Evolutionary conservation across 2,113 vertebrate genomes (phyloP), one percentile per base, ranked within the genome.

Genomic region (Hiodon alosoides): DNA sequence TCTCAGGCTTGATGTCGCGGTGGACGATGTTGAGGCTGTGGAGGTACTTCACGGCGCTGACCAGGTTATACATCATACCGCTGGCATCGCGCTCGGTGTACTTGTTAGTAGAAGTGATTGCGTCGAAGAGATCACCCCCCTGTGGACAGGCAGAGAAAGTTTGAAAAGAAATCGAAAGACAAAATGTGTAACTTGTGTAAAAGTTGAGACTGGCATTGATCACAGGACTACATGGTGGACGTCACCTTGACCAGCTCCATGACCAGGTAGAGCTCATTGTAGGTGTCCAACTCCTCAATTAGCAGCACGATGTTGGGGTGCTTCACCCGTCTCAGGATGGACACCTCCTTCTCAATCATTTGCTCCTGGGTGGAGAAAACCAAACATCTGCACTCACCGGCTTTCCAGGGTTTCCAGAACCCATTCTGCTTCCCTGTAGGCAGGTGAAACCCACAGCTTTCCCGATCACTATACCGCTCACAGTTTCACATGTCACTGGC

Each of bases 161-260:
- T 51, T 9, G 11, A 9, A 3, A 9, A 14, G 8, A 69, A 13
- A 65, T 13, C 3, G 14, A 2, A 65, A 65, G 11, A 14, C 61
- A 64, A 2, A 65, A 13, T n/a, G 62, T 13, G 52, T 31, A 64
- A 2, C 3, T 3, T n/a, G 62, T 13, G 52, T 31, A 31, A 31
- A 31, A 31, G 31, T 31, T 31, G 1, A 31, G 31, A 31, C 31
- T 31, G 31, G 31, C 31, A 31, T 31, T 31, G 1, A 0, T 31
- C 31, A 31, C 31, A 31, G 31, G 31, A 31, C 31, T 31, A 31
- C 31, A 31, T 31, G 31, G 64, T 64, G 5, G 67, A 31, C 82
- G 89, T 46, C 76, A 99, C 97, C 93, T 98, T 98, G 57, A 99
- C 97, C 79, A 99, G 88, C 84, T 99, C 97, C 97, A 99, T 99